Evolutionary conservation across 1,140 invertebrate genomes (phyloP).

Genomic region (Aradophagus sp.): DNA sequence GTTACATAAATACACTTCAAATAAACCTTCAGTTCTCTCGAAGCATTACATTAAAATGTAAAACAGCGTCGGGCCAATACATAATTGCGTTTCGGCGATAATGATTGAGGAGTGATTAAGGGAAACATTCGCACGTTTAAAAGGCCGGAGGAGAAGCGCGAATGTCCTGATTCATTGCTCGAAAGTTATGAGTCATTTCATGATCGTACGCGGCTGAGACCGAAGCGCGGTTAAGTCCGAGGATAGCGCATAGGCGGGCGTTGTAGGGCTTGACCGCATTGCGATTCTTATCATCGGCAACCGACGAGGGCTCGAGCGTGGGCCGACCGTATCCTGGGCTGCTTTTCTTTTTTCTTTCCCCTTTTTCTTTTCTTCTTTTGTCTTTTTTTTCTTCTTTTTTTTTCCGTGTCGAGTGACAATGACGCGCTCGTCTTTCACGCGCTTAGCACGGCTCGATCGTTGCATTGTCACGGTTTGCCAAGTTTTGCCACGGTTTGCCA

Average conservation of each 20-base stretch:
- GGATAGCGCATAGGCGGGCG: conserved; percentile 19
- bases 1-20: too few relatives aligned
- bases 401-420: conserved; percentile 35
- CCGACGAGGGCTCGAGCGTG: conserved; percentile 33
- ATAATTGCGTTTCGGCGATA: conserved; percentile 43
- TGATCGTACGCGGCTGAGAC: conserved; percentile 31
- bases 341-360: background rate
- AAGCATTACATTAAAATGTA: conserved; percentile 41
- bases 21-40: too few relatives aligned
- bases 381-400: too few relatives aligned
- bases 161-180: conserved; percentile 50
- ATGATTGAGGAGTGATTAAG: conserved; percentile 55
- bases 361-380: too few relatives aligned
- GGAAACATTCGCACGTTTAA: conserved; percentile 9
- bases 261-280: conserved; percentile 31
- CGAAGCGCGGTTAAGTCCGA: conserved; percentile 17
- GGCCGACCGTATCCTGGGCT: conserved; percentile 23
- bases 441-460: conserved; percentile 4
- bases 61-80: conserved; percentile 13
- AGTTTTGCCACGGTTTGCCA: conserved; percentile 4
- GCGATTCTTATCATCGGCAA: conserved; percentile 43
- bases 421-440: conserved; percentile 9
- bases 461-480: too few relatives aligned
- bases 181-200: conserved; percentile 57
- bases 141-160: conserved; percentile 13